phyloP scores from a whole-genome alignment of 1,140 invertebrate species.

The Pseudachorutes palmiensis region DNA sequence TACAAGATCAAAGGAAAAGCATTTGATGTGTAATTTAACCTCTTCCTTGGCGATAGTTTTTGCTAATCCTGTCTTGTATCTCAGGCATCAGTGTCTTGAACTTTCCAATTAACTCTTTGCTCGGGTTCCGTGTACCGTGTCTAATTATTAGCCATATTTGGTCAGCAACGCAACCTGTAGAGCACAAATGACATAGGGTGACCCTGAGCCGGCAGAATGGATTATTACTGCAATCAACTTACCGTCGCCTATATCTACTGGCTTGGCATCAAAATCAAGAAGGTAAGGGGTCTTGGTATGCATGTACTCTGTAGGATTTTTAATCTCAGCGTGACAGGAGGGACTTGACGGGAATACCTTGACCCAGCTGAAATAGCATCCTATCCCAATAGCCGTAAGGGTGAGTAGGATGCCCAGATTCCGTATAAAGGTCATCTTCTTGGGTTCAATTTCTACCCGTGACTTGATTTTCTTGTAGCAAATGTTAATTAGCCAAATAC shows the following conservation, averaged over 20 bases:
- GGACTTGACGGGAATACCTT: neutral
- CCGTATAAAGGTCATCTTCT: neutral
- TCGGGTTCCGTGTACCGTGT: conserved; percentile 60
- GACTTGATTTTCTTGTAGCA: no score
- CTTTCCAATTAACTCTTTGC: conserved; percentile 46
- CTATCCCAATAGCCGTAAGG: neutral
- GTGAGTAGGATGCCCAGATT: neutral
- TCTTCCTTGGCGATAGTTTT: conserved; percentile 41
- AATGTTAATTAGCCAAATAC: no score
- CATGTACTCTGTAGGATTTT: neutral
- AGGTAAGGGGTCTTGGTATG: neutral
- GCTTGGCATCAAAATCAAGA: neutral
- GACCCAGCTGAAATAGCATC: neutral
- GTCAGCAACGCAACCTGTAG: conserved; percentile 50
- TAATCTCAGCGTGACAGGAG: neutral
- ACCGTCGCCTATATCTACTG: neutral
- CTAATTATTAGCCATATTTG: conserved; percentile 58
- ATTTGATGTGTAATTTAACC: conserved; percentile 34
- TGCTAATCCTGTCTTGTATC: conserved; percentile 47
- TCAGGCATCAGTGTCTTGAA: conserved; percentile 47
- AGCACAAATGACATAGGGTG: no score
- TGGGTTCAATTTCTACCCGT: no score
- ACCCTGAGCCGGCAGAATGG: neutral
- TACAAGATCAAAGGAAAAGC: conserved; percentile 43
- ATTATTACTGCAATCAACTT: neutral